Conservation (phyloP, 2,113 vertebrate species). For the Gymnobelideus leadbeateri region DNA sequence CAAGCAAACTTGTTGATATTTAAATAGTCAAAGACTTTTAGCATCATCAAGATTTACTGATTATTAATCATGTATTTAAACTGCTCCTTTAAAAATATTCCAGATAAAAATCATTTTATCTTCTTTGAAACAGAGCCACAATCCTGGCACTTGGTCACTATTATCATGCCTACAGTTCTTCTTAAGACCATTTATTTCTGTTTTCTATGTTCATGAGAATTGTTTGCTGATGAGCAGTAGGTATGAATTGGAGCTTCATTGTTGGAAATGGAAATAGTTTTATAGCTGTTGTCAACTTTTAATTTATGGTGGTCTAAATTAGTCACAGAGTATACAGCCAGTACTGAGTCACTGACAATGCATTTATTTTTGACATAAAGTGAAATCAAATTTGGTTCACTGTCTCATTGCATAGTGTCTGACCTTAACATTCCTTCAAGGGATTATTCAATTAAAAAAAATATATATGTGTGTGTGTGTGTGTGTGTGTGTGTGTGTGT, state of each 20-base stretch:
- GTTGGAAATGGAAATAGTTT: slow-evolving; percentile 85
- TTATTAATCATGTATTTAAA: slow-evolving; percentile 29
- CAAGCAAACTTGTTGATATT: slow-evolving; percentile 35
- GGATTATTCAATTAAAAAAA: slow-evolving; percentile 72
- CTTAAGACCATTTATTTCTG: slow-evolving; percentile 65
- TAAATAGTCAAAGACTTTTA: slow-evolving; percentile 4
- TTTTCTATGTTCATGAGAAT: slow-evolving; percentile 72
- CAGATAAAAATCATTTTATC: slow-evolving; percentile 18
- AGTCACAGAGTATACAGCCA: slow-evolving; percentile 90
- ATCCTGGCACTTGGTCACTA: slow-evolving; percentile 64
- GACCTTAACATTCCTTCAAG: slow-evolving; percentile 81
- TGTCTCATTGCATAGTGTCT: slow-evolving; percentile 77
- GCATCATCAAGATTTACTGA: slow-evolving; percentile 22
- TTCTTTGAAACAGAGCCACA: slow-evolving; percentile 40
- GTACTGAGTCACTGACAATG: slow-evolving; percentile 90
- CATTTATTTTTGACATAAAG: slow-evolving; percentile 92
- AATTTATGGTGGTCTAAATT: slow-evolving; percentile 89
- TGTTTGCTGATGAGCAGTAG: slow-evolving; percentile 77
- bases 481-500: no score
- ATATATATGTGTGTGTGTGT: background rate
- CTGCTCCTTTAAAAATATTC: slow-evolving; percentile 28
- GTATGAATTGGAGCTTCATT: slow-evolving; percentile 74
- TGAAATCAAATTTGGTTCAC: slow-evolving; percentile 89
- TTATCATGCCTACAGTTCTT: slow-evolving; percentile 67
- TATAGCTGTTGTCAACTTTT: slow-evolving; percentile 84